A percentile compares a stretch with the other conserved stretches of the same genome.
These are phyloP conservation scores for Grantiella picta DNA, from an alignment of 2,113 vertebrate genomes.

Conservation along the genomic window DNA sequence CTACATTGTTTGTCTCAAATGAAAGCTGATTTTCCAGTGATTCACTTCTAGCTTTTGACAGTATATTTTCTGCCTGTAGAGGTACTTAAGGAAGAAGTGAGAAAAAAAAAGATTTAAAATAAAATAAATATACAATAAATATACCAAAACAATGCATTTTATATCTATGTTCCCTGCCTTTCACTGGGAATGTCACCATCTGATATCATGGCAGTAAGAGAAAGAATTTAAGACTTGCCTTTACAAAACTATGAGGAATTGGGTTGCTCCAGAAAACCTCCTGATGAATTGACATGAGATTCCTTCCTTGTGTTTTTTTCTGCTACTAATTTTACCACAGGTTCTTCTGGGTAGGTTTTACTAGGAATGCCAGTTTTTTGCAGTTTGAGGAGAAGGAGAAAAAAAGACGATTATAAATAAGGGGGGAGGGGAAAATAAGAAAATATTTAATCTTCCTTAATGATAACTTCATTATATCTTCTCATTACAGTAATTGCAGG, in stretches of 20 bases:
- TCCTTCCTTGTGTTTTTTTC: background rate
- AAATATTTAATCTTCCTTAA: conserved; percentile 17
- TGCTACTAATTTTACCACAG: background rate
- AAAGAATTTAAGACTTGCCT: background rate
- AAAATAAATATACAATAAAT: background rate
- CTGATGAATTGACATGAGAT: background rate
- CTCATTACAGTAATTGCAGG: conserved; percentile 55
- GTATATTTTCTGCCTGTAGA: background rate
- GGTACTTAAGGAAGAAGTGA: background rate
- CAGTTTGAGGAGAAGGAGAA: background rate
- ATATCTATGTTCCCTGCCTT: background rate
- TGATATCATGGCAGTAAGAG: background rate
- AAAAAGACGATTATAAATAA: background rate
- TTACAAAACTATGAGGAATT: background rate
- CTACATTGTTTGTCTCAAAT: background rate
- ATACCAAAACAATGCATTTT: background rate
- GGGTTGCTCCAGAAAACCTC: background rate
- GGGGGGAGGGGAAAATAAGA: background rate
- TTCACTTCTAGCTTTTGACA: background rate
- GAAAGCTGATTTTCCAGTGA: background rate
- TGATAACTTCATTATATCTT: conserved; percentile 35
- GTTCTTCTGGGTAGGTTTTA: background rate
- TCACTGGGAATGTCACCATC: background rate
- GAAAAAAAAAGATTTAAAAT: background rate
- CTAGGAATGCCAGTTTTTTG: background rate